These are phyloP conservation scores for Xiphydria camelus DNA, from an alignment of 2,888 invertebrate species.

Conservation along the genomic window DNA sequence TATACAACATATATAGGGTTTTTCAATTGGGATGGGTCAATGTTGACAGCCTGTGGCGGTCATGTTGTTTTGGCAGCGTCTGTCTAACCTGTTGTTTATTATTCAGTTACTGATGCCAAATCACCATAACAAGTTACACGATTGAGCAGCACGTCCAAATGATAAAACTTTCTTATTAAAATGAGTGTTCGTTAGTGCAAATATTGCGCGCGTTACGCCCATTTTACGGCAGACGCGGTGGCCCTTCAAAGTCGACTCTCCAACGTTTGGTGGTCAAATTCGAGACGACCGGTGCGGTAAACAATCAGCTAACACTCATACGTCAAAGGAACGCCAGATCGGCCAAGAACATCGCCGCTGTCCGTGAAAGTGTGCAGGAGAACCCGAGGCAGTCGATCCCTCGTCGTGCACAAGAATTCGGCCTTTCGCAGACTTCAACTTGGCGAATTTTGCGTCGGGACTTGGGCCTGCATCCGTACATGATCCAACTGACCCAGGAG, in stretches of 20 bases:
- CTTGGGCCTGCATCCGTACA: slow-evolving; percentile 27
- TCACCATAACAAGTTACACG: no score
- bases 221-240: slow-evolving; percentile 25
- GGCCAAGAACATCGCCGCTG: slow-evolving; percentile 39
- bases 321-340: slow-evolving; percentile 26
- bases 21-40: no score
- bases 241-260: slow-evolving; percentile 21
- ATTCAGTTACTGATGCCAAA: no score
- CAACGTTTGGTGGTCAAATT: slow-evolving; percentile 19
- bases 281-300: neutral
- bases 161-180: no score
- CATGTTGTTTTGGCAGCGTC: no score
- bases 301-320: slow-evolving; percentile 14
- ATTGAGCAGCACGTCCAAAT: no score
- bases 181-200: slow-evolving; percentile 23
- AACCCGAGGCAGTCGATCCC: slow-evolving; percentile 17
- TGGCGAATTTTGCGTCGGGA: slow-evolving; percentile 27
- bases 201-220: slow-evolving; percentile 20
- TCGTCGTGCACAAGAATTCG: slow-evolving; percentile 15
- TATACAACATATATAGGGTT: no score
- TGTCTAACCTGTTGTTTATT: no score
- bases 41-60: no score
- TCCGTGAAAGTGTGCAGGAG: slow-evolving; percentile 38
- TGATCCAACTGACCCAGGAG: slow-evolving; percentile 25
- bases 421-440: slow-evolving; percentile 17